Base-by-base conservation (phyloP, 2,888 invertebrate species). In the Ochlodes sylvanus region DNA sequence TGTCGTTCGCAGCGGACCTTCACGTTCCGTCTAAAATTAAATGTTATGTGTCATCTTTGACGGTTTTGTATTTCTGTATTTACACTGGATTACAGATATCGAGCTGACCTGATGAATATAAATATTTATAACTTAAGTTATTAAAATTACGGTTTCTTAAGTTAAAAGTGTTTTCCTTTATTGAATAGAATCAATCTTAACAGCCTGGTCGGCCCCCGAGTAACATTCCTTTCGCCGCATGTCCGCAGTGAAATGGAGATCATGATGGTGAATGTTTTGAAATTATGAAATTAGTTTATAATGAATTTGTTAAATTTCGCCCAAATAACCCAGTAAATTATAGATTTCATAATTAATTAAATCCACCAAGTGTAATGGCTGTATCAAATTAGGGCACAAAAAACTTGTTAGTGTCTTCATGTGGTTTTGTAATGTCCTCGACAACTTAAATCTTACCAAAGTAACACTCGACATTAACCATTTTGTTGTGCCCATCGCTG, bases 61-160 rank as follows among this genome's bases (percentile, higher is more conserved):
- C 94, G 93, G 93, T 93, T 93, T 93, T 94, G 90, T 93, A 93
- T 93, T 91, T 94, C 93, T 94, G 93, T 94, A 93, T 94, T 93
- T 94, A 94, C 93, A 93, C 93, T 93, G 93, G 93, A 93, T 93
- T 93, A 92, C 93, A 92, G 93, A 94, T 93, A 92, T 92, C 92
- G 93, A 94, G 94, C 94, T 94, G 94, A 94, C 94, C 94, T 93
- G 94, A 94, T 94, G 93, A 93, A 94, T 94, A 94, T 94, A 94
- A 94, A 94, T 94, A 94, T 94, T 94, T 94, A 94, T 94, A 93
- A 94, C 93, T 94, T 94, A 94, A 94, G 94, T 94, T 94, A 94
- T 94, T 94, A 94, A 94, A 94, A 94, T 93, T 94, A 94, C 92
- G 93, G 93, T 92, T 93, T 94, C 93, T 93, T 93, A 93, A 93